These are phyloP conservation scores for Drusus annulatus DNA, from an alignment of 1,140 invertebrate species.

Conservation along the genomic window DNA sequence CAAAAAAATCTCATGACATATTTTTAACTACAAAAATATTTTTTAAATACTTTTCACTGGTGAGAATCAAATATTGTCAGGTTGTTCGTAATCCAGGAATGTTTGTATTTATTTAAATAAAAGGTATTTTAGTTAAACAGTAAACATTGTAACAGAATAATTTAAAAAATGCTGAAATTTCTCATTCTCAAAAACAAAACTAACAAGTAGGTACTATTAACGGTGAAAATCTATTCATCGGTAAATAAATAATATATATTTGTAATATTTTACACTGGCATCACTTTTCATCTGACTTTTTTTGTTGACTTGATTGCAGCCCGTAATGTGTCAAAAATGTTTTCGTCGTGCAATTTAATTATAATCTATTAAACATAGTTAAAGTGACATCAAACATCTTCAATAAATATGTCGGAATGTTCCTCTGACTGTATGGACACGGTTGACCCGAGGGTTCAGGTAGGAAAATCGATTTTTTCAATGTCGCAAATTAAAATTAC, in stretches of 20 bases:
- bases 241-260: constrained; percentile 25
- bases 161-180: too few relatives aligned
- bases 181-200: too few relatives aligned
- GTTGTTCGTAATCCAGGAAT: too few relatives aligned
- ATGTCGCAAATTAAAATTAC: constrained; percentile 31
- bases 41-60: too few relatives aligned
- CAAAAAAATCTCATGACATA: too few relatives aligned
- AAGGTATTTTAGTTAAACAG: too few relatives aligned
- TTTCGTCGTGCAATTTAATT: constrained; percentile 30
- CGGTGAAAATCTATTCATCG: too few relatives aligned
- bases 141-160: too few relatives aligned
- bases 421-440: constrained; percentile 68
- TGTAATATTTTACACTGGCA: constrained; percentile 24
- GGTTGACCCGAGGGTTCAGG: constrained; percentile 75
- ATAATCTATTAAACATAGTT: constrained; percentile 42
- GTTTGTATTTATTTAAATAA: too few relatives aligned
- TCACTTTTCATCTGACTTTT: constrained; percentile 45
- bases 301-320: constrained; percentile 48
- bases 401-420: constrained; percentile 47
- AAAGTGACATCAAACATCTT: constrained; percentile 38
- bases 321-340: constrained; percentile 50
- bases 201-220: not conserved
- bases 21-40: too few relatives aligned
- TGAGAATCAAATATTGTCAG: too few relatives aligned
- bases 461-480: constrained; percentile 66